Conservation (phyloP, 1,140 invertebrate species). For the Anadara kagoshimensis region DNA sequence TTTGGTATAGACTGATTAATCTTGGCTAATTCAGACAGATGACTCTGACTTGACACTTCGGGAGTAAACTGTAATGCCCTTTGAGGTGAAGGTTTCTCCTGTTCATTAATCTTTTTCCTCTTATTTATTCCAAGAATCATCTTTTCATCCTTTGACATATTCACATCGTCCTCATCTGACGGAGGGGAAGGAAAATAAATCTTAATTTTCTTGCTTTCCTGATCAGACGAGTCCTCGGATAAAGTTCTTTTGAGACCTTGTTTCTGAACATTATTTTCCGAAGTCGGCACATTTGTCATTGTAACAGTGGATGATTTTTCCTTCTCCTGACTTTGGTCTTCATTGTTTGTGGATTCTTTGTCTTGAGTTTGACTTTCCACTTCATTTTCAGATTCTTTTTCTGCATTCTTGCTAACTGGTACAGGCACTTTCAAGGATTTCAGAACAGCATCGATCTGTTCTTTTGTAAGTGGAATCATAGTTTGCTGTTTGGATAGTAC, state of each 20-base stretch:
- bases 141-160: neutral
- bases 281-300: too few species aligned
- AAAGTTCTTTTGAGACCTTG: neutral
- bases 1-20: too few species aligned
- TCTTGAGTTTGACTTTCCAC: slow-evolving; percentile 2
- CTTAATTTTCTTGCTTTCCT: slow-evolving; percentile 36
- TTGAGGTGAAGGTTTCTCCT: slow-evolving; percentile 37
- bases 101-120: neutral
- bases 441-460: slow-evolving; percentile 63
- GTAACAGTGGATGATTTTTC: too few species aligned
- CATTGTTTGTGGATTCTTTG: slow-evolving; percentile 3
- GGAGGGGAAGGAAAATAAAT: slow-evolving; percentile 54
- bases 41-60: too few species aligned
- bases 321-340: neutral
- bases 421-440: slow-evolving; percentile 63
- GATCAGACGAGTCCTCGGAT: slow-evolving; percentile 9
- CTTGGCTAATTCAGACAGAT: too few species aligned
- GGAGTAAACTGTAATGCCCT: slow-evolving; percentile 23
- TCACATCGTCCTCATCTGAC: slow-evolving; percentile 39
- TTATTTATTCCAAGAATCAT: slow-evolving; percentile 13
- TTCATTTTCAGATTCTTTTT: slow-evolving; percentile 43
- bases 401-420: slow-evolving; percentile 32
- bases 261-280: neutral
- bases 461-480: slow-evolving; percentile 55
- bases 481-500: slow-evolving; percentile 43